These are phyloP conservation scores for Tenthredo notha DNA, from an alignment of 2,888 invertebrate species.

Conservation along the genomic window DNA sequence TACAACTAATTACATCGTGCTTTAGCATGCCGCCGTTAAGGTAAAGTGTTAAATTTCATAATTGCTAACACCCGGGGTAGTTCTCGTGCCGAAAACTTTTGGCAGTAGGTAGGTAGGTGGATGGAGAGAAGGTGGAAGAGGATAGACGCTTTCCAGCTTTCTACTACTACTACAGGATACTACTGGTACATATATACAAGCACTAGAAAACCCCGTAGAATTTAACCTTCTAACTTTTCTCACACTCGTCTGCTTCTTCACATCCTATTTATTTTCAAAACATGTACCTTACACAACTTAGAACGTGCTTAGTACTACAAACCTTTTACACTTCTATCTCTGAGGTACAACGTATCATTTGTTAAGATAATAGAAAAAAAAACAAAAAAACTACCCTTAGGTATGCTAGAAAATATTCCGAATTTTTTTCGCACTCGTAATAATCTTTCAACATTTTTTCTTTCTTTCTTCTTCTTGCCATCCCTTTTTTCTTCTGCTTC, in stretches of 20 bases:
- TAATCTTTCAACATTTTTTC: no score
- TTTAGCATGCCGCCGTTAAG: conserved; percentile 17
- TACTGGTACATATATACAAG: background rate
- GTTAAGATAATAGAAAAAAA: background rate
- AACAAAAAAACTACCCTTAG: background rate
- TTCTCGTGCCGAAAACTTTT: conserved; percentile 42
- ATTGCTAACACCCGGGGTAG: conserved; percentile 45
- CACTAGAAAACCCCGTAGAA: background rate
- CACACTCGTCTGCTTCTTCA: background rate
- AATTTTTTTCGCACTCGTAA: no score
- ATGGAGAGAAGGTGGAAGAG: background rate
- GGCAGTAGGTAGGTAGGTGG: background rate
- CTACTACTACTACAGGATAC: no score
- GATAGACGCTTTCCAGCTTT: conserved; percentile 24
- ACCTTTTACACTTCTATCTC: background rate
- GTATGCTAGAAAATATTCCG: no score
- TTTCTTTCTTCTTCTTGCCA: no score
- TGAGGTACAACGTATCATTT: background rate
- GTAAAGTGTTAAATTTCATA: conserved; percentile 46
- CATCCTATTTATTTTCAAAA: conserved; percentile 45
- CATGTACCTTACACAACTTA: conserved; percentile 30
- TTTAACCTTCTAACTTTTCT: background rate
- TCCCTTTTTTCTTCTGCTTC: background rate
- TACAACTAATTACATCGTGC: conserved; percentile 48
- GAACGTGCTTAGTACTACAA: conserved; percentile 34